Evolutionary conservation across 2,888 invertebrate genomes (phyloP).

Genomic region (Resseliella maxima): DNA sequence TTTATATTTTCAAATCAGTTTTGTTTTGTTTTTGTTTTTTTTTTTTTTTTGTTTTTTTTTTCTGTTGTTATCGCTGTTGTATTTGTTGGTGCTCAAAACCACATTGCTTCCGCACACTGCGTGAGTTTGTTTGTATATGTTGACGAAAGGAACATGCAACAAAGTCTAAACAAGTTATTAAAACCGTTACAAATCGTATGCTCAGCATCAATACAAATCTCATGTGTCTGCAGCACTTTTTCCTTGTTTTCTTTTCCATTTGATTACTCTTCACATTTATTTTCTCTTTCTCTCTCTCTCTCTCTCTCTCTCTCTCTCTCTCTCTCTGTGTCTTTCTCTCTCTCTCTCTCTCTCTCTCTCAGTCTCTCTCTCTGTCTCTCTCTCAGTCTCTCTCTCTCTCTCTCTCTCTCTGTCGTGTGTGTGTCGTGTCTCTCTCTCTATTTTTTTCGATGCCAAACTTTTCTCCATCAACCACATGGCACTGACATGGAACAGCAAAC

Average conservation of each 20-base stretch:
- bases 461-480: conserved; percentile 6
- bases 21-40: background rate
- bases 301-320: too few relatives aligned
- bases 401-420: too few relatives aligned
- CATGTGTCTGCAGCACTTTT: background rate
- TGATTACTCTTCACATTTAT: background rate
- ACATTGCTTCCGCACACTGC: conserved; percentile 26
- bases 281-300: background rate
- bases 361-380: too few relatives aligned
- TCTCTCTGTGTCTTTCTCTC: too few relatives aligned
- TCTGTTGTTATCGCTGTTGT: too few relatives aligned
- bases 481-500: background rate
- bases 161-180: conserved; percentile 48
- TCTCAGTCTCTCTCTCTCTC: too few relatives aligned
- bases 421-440: too few relatives aligned
- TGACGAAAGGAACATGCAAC: conserved; percentile 29
- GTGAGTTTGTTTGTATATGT: background rate
- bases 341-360: too few relatives aligned
- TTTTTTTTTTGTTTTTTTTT: background rate
- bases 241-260: background rate
- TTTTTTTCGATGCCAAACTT: background rate
- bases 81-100: background rate
- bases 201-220: conserved; percentile 30
- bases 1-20: background rate
- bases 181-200: conserved; percentile 28